Evolutionary conservation across 2,797 vertebrate genomes (phyloP).

Genomic region (Eleutherodactylus coqui): DNA sequence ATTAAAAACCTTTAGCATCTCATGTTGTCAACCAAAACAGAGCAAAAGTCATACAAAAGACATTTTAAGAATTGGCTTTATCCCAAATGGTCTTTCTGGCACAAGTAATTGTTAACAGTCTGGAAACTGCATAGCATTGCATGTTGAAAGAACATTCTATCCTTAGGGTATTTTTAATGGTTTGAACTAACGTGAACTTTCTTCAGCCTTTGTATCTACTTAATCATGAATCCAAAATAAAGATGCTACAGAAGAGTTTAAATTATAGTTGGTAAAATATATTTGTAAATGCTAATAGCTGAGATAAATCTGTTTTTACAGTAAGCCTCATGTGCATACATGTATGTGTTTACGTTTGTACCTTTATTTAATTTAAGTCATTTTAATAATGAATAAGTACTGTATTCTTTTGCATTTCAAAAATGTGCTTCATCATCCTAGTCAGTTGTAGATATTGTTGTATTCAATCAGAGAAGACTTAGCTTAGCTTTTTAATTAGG

Average conservation of each 20-base stretch:
- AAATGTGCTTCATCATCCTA: not conserved
- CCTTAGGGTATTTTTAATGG: constrained; percentile 61
- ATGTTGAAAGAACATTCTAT: constrained; percentile 60
- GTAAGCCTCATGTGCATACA: not conserved
- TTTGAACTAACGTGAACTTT: constrained; percentile 59
- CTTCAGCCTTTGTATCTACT: constrained; percentile 48
- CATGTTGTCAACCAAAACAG: constrained; percentile 31
- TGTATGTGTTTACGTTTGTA: not conserved
- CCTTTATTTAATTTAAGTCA: not conserved
- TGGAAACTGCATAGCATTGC: constrained; percentile 57
- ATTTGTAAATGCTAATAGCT: not conserved
- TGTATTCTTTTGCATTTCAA: not conserved
- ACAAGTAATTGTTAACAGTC: constrained; percentile 58
- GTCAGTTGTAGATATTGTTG: not conserved
- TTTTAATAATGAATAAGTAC: not conserved
- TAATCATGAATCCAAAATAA: constrained; percentile 51
- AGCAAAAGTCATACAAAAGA: constrained; percentile 51
- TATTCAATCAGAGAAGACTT: not conserved
- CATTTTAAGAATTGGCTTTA: constrained; percentile 43
- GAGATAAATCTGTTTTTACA: not conserved
- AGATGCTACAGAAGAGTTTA: constrained; percentile 16
- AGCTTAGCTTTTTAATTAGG: not conserved
- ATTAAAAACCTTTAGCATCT: constrained; percentile 6
- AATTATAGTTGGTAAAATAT: constrained; percentile 22
- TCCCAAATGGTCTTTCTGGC: constrained; percentile 52